phyloP scores from a whole-genome alignment of 2,797 vertebrate genomes.

The Poecilia velifera region DNA sequence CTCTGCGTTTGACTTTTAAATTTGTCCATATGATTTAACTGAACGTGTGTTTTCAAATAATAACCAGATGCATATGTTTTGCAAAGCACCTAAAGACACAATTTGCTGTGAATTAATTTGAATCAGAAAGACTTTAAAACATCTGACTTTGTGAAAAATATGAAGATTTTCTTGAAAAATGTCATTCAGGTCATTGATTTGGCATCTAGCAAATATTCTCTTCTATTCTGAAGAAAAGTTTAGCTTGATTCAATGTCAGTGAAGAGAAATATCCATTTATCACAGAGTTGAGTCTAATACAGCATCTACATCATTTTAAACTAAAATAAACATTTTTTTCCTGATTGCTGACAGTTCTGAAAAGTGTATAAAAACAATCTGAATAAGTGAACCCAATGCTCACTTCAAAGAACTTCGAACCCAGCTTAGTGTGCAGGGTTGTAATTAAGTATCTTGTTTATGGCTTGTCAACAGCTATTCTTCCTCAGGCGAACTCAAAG shows the following conservation, averaged over 20 bases:
- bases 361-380: neutral
- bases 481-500: slow-evolving; percentile 3
- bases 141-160: neutral
- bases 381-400: neutral
- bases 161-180: no score
- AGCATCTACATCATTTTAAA: neutral
- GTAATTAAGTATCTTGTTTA: slow-evolving; percentile 20
- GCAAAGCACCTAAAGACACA: neutral
- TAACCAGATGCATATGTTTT: neutral
- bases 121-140: neutral
- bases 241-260: no score
- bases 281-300: neutral
- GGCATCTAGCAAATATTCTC: no score
- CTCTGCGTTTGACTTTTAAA: neutral
- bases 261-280: neutral
- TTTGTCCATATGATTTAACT: neutral
- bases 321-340: neutral
- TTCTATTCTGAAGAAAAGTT: no score
- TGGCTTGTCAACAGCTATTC: slow-evolving; percentile 22
- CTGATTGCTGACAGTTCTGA: neutral
- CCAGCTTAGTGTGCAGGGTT: neutral
- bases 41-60: neutral
- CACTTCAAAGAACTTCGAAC: slow-evolving; percentile 3
- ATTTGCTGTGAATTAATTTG: neutral
- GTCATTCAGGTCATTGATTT: no score